Evolutionary conservation across 2,113 vertebrate species (phyloP), one percentile per base, ranked within the genome.

Genomic region (Machaerirhynchus nigripectus): DNA sequence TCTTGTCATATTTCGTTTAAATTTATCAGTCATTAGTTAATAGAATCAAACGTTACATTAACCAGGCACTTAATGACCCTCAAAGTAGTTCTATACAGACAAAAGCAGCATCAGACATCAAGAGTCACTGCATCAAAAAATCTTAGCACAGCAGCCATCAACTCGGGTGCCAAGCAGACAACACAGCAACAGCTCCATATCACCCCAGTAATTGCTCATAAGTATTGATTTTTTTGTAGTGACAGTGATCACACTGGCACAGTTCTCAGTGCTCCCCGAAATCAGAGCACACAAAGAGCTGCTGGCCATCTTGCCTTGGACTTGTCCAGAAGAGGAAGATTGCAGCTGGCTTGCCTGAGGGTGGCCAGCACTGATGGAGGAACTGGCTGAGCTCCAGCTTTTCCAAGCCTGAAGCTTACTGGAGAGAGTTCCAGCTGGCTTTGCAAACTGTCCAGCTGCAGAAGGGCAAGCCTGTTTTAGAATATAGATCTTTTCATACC

Each of bases 361-460:
- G 74, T 78, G 52, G 55, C 75, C 71, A 87, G 64, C 21, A 15
- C 89, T 92, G 61, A 84, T 78, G 87, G 88, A 94, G 80, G 69
- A 81, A 20, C 87, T 96, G 95, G 93, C 96, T 49, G 52, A 71
- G 87, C 49, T 95, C 93, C 96, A 96, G 81, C 10, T 84, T 91
- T 94, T 87, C 78, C 89, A 83, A 40, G 87, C 96, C 87, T 70
- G 82, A 26, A 94, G 96, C 95, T 96, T 76, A 63, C 46, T 75
- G 75, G 76, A 83, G 87, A 91, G 44, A 15, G 63, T 93, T 97
- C 95, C 95, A 95, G 89, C 93, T 97, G 95, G 93, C 95, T 96
- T 78, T 91, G 61, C 78, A 87, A 91, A 93, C 71, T 95, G 91
- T 44, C 96, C 94, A 96, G 92, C 91, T 97, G 94, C 71, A 91